Percentiles rank a stretch among this genome's conserved stretches.
Conservation (phyloP, 1,140 invertebrate species). For the Myzus persicae region DNA sequence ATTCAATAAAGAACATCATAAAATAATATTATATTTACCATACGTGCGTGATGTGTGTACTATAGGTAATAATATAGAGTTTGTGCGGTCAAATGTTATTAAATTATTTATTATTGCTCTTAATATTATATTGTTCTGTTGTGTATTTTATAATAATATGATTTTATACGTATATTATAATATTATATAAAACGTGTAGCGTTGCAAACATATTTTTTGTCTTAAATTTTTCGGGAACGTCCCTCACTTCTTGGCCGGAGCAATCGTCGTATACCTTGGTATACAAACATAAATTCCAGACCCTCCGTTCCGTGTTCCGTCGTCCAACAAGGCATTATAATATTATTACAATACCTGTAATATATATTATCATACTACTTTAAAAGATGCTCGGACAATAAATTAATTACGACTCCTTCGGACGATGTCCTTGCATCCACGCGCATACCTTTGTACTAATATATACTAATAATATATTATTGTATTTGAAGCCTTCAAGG, state of each 20-base stretch:
- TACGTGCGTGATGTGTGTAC: not conserved
- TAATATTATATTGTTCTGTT: conserved; percentile 4
- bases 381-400: not conserved
- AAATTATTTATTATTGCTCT: conserved; percentile 14
- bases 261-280: not conserved
- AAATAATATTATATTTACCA: conserved; percentile 5
- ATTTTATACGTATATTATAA: not conserved
- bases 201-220: not conserved
- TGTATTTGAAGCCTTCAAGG: not conserved
- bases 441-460: not conserved
- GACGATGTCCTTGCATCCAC: not conserved
- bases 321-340: not conserved
- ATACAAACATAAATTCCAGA: not conserved
- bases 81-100: conserved; percentile 1
- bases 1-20: not conserved
- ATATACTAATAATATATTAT: not conserved
- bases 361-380: too few species aligned
- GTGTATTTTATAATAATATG: not conserved
- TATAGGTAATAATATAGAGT: not conserved
- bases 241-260: not conserved
- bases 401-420: conserved; percentile 41
- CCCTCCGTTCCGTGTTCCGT: not conserved
- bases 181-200: not conserved
- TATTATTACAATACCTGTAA: not conserved
- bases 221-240: not conserved